phyloP scores from a whole-genome alignment of 2,888 invertebrate species.

The Scaptomyza cyrtandrae region DNA sequence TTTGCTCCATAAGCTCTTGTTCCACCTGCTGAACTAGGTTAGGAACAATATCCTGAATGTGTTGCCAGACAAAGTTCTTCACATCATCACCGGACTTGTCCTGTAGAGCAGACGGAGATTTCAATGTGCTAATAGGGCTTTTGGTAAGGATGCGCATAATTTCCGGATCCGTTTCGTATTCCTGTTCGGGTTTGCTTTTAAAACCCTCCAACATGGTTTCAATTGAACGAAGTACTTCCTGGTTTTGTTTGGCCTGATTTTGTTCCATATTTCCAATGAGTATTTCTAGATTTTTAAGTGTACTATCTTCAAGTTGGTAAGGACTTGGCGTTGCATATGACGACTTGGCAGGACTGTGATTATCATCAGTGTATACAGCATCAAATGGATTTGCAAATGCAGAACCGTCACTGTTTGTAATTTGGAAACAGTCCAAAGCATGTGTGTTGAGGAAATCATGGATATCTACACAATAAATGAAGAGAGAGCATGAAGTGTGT shows the following conservation, averaged over 20 bases:
- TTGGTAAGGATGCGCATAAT: conserved; percentile 82
- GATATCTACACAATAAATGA: conserved; percentile 79
- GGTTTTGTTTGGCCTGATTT: conserved; percentile 83
- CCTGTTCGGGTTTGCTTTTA: conserved; percentile 70
- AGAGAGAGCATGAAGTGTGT: conserved; percentile 26
- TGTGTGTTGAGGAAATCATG: conserved; percentile 83
- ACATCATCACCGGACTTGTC: conserved; percentile 75
- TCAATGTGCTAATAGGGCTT: conserved; percentile 81
- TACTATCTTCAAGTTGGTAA: conserved; percentile 74
- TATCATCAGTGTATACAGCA: conserved; percentile 56
- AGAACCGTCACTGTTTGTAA: conserved; percentile 51
- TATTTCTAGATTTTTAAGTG: conserved; percentile 84
- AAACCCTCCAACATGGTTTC: conserved; percentile 82
- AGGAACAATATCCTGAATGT: conserved; percentile 84
- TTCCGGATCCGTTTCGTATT: conserved; percentile 78
- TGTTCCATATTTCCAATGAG: conserved; percentile 85
- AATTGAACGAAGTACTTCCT: conserved; percentile 80
- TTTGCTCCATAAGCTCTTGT: conserved; percentile 79
- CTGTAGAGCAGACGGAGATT: conserved; percentile 40
- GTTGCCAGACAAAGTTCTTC: conserved; percentile 84
- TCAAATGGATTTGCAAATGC: conserved; percentile 62
- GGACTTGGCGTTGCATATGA: conserved; percentile 68
- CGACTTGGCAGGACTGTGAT: conserved; percentile 63
- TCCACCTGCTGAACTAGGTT: conserved; percentile 84
- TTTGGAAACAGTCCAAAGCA: conserved; percentile 81